Evolutionary conservation across 2,113 vertebrate genomes (phyloP).

Genomic region (Salvelinus namaycush): DNA sequence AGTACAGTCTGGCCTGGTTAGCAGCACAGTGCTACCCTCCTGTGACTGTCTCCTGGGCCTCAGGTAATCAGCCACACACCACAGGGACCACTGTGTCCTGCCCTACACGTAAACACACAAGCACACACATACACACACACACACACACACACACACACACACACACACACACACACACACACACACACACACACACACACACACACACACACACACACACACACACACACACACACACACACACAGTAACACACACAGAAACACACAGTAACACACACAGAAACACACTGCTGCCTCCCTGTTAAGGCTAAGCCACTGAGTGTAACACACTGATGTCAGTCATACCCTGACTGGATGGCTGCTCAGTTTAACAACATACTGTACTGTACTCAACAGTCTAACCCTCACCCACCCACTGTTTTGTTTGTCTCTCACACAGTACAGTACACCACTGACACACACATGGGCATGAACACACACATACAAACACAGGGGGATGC

Average conservation of each 20-base stretch:
- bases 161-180: conserved; percentile 15
- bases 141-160: too few species aligned
- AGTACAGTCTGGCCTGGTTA: too few species aligned
- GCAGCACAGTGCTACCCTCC: too few species aligned
- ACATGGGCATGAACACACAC: background rate
- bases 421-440: background rate
- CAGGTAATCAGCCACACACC: too few species aligned
- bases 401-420: too few species aligned
- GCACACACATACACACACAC: background rate
- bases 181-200: background rate
- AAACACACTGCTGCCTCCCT: background rate
- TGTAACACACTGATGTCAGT: background rate
- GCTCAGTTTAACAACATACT: too few species aligned
- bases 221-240: conserved; percentile 12
- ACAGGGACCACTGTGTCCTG: background rate
- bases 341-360: background rate
- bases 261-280: background rate
- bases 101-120: background rate
- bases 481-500: conserved; percentile 12
- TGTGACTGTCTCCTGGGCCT: too few species aligned
- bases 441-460: background rate
- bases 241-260: conserved; percentile 9
- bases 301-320: too few species aligned
- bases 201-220: background rate
- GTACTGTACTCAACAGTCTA: too few species aligned